phyloP scores from a whole-genome alignment of 2,888 invertebrate genomes.

The Hemistola chrysoprasaria region DNA sequence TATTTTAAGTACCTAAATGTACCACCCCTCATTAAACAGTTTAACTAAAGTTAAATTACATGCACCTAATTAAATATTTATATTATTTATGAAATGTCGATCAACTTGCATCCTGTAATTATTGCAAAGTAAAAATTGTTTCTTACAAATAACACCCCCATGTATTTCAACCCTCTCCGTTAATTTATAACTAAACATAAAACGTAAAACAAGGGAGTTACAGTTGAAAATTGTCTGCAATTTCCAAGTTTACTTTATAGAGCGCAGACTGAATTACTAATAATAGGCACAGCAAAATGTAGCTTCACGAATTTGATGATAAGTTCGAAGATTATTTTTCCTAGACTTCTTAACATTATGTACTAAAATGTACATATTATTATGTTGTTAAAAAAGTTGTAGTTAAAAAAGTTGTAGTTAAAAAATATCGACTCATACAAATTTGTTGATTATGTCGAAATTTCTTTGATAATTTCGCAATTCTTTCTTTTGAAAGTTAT shows the following conservation, averaged over 20 bases:
- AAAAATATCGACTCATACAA: too few species aligned
- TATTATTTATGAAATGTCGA: constrained; percentile 54
- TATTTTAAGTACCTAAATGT: too few species aligned
- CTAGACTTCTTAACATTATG: constrained; percentile 3
- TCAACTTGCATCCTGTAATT: constrained; percentile 57
- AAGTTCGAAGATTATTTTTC: constrained; percentile 10
- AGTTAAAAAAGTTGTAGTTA: too few species aligned
- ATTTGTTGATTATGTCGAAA: too few species aligned
- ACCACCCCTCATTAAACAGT: constrained; percentile 29
- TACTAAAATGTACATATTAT: too few species aligned
- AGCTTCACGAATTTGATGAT: constrained; percentile 33
- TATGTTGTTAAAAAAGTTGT: too few species aligned
- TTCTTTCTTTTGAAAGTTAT: too few species aligned
- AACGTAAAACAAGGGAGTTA: constrained; percentile 6
- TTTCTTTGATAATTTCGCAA: too few species aligned
- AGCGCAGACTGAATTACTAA: constrained; percentile 53
- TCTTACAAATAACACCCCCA: constrained; percentile 49
- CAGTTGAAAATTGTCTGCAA: constrained; percentile 17
- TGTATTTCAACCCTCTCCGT: constrained; percentile 28
- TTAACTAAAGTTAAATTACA: too few species aligned
- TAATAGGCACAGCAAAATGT: constrained; percentile 57
- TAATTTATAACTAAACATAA: constrained; percentile 20
- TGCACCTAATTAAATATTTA: too few species aligned
- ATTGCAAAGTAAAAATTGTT: constrained; percentile 62
- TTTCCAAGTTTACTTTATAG: constrained; percentile 38